Evolutionary conservation across 2,113 vertebrate species (phyloP).

Genomic region (Epinephelus moara): DNA sequence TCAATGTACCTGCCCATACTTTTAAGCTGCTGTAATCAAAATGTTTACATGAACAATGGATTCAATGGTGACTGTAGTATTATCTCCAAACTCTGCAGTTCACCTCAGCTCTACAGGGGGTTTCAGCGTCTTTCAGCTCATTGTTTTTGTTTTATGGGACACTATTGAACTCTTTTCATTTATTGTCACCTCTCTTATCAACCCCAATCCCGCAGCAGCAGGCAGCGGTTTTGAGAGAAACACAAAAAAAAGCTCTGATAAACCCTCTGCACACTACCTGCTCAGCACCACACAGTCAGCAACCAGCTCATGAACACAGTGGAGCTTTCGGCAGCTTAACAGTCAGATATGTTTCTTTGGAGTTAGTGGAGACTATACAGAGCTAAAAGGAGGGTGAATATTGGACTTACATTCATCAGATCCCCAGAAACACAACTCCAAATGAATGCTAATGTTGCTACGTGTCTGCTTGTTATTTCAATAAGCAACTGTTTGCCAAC

Average conservation of each 20-base stretch:
- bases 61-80: neutral
- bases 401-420: neutral
- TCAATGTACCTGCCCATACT: neutral
- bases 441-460: neutral
- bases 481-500: neutral
- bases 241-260: neutral
- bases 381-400: neutral
- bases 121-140: neutral
- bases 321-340: neutral
- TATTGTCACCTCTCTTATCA: neutral
- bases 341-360: neutral
- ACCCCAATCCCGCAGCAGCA: neutral
- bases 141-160: neutral
- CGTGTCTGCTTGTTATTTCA: neutral
- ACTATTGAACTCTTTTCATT: neutral
- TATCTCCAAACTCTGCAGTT: neutral
- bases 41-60: conserved; percentile 18
- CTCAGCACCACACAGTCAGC: neutral
- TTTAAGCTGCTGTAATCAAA: conserved; percentile 24
- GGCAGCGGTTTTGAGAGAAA: neutral
- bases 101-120: neutral
- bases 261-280: neutral
- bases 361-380: neutral
- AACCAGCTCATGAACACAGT: neutral
- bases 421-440: neutral